Conservation (phyloP, 2,888 invertebrate species). For the Hoplodrina blanda region DNA sequence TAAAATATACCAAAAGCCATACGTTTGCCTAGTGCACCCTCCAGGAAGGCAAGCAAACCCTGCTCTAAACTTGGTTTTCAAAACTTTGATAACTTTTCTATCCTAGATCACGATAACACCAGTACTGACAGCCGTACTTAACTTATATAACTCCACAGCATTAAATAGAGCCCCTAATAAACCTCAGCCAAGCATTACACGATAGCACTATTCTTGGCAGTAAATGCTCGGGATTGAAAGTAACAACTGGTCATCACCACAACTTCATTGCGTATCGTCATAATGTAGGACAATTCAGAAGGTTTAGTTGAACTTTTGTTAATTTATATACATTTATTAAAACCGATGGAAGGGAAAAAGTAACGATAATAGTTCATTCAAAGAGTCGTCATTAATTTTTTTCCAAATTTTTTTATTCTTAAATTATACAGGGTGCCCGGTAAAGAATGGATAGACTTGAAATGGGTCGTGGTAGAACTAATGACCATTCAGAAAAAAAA, state of each 20-base stretch:
- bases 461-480: too few relatives aligned
- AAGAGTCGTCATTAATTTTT: too few relatives aligned
- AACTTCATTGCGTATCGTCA: slow-evolving; percentile 24
- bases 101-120: slow-evolving; percentile 1
- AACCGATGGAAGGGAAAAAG: too few relatives aligned
- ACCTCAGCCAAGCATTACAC: slow-evolving; percentile 30
- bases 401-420: too few relatives aligned
- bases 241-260: slow-evolving; percentile 50
- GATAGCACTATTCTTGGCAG: slow-evolving; percentile 34
- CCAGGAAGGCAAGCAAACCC: too few relatives aligned
- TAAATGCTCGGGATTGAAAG: slow-evolving; percentile 44
- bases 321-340: too few relatives aligned
- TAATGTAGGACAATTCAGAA: slow-evolving; percentile 13
- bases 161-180: slow-evolving; percentile 38
- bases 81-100: slow-evolving; percentile 4
- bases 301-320: background rate
- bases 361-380: too few relatives aligned
- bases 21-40: too few relatives aligned
- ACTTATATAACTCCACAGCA: slow-evolving; percentile 26
- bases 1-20: too few relatives aligned
- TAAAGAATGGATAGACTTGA: too few relatives aligned
- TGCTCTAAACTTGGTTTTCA: background rate
- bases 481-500: too few relatives aligned
- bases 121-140: slow-evolving; percentile 2
- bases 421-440: too few relatives aligned